These are phyloP conservation scores for Apis cerana DNA, from an alignment of 1,140 invertebrate species.

Conservation along the genomic window DNA sequence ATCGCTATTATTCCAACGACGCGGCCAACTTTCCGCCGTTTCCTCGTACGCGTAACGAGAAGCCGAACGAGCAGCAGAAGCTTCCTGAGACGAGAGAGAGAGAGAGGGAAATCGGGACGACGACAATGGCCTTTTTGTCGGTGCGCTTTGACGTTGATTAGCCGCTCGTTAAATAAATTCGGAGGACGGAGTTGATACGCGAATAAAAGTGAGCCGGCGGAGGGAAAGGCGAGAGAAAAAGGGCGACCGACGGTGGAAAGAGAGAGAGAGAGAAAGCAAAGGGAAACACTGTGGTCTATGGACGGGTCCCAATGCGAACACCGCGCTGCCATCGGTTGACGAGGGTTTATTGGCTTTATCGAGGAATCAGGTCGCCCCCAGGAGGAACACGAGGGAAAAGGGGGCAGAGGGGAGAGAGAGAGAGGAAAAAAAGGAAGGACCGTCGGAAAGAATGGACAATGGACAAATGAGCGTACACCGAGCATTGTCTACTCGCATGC, in stretches of 20 bases:
- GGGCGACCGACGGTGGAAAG: neutral
- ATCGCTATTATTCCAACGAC: conserved; percentile 24
- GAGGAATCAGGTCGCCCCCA: conserved; percentile 51
- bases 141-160: conserved; percentile 47
- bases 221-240: neutral
- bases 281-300: conserved; percentile 33
- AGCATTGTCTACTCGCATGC: conserved; percentile 4
- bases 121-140: conserved; percentile 1
- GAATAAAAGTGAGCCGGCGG: conserved; percentile 58
- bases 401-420: neutral
- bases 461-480: conserved; percentile 28
- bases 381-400: conserved; percentile 8
- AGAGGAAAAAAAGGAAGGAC: neutral
- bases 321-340: conserved; percentile 66
- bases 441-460: conserved; percentile 23
- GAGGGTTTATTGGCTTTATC: conserved; percentile 72
- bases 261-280: conserved; percentile 4
- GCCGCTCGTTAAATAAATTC: conserved; percentile 73
- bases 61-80: neutral
- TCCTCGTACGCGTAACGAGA: neutral
- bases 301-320: neutral
- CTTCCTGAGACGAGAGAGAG: neutral
- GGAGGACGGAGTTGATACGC: conserved; percentile 43
- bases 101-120: no score
- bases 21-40: neutral